These are phyloP conservation scores for Torymus auratus DNA, from an alignment of 2,888 invertebrate species.

Conservation along the genomic window DNA sequence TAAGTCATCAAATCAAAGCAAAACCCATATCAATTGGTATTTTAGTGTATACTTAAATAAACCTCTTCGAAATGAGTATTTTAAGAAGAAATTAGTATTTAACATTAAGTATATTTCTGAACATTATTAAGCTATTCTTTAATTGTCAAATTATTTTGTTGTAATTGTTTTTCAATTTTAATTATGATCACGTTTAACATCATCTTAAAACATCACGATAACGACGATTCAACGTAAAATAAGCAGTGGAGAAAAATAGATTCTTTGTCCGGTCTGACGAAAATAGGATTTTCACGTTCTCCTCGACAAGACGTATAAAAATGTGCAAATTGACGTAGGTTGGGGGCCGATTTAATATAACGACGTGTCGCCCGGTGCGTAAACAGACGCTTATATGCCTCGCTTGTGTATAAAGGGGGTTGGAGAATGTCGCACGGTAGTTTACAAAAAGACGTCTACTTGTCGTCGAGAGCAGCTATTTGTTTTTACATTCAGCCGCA, in stretches of 20 bases:
- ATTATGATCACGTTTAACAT: too few relatives aligned
- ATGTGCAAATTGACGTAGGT: slow-evolving; percentile 6
- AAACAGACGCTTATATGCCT: slow-evolving; percentile 1
- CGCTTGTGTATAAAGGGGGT: background rate
- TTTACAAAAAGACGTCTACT: slow-evolving; percentile 27
- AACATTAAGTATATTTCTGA: too few relatives aligned
- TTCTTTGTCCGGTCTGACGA: background rate
- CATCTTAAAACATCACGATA: too few relatives aligned
- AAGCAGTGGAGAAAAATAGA: background rate
- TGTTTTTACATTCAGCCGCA: slow-evolving; percentile 20
- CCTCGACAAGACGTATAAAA: background rate
- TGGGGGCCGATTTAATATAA: slow-evolving; percentile 3
- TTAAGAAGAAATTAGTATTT: too few relatives aligned
- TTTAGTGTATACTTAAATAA: too few relatives aligned
- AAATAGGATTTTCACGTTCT: background rate
- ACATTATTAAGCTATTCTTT: too few relatives aligned
- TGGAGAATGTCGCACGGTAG: slow-evolving; percentile 24
- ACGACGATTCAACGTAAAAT: too few relatives aligned
- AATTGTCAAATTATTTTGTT: too few relatives aligned
- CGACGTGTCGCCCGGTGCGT: background rate
- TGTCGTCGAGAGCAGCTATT: slow-evolving; percentile 11
- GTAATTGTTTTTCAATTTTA: too few relatives aligned
- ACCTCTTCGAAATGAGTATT: too few relatives aligned
- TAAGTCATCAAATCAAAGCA: too few relatives aligned
- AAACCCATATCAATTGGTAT: too few relatives aligned